Evolutionary conservation across 2,113 vertebrate genomes (phyloP).

Genomic region (Myotis davidii): DNA sequence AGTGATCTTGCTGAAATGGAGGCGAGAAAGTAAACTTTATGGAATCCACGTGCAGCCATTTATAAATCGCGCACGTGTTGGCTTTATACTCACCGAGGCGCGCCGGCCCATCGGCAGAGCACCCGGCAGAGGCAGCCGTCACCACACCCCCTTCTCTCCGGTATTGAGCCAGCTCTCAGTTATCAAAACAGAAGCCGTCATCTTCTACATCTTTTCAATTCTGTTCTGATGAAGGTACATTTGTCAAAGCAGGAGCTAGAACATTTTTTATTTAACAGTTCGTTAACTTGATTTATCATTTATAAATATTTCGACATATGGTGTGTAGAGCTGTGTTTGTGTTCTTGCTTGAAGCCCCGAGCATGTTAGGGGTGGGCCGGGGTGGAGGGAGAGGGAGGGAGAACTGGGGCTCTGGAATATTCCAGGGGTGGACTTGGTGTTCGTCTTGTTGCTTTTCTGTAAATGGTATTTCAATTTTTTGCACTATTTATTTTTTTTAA

Average conservation of each 20-base stretch:
- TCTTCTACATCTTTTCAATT: background rate
- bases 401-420: background rate
- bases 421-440: background rate
- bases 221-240: constrained; percentile 30
- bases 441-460: background rate
- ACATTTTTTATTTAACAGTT: constrained; percentile 23
- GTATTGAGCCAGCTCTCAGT: background rate
- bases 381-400: too few species aligned
- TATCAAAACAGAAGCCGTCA: background rate
- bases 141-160: background rate
- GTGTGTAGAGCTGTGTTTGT: background rate
- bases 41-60: background rate
- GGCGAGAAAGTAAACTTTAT: background rate
- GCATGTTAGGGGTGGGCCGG: background rate
- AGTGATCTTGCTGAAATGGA: background rate
- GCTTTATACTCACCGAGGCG: background rate
- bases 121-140: background rate
- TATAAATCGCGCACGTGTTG: background rate
- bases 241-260: constrained; percentile 33
- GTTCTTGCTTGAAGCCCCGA: background rate
- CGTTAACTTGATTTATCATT: constrained; percentile 26
- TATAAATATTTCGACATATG: constrained; percentile 11
- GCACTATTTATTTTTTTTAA: background rate
- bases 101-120: background rate
- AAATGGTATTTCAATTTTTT: background rate